Conservation (phyloP, 2,888 invertebrate species). For the Orthosia incerta region DNA sequence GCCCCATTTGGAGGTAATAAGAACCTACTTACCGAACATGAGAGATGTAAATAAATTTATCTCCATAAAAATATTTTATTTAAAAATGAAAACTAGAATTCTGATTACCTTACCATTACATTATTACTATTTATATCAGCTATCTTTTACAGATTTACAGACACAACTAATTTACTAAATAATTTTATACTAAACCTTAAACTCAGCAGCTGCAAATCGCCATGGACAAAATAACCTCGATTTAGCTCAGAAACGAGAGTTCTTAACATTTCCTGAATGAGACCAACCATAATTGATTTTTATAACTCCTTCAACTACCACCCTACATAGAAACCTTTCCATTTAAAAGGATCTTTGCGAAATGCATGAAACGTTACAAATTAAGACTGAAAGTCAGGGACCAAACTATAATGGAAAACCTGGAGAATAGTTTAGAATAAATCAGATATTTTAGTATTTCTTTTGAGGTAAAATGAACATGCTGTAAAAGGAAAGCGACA, state of each 20-base stretch:
- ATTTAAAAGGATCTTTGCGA: constrained; percentile 16
- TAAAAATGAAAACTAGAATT: too few species aligned
- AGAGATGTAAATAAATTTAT: too few species aligned
- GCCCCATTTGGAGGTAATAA: too few species aligned
- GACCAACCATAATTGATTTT: constrained; percentile 48
- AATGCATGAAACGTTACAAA: constrained; percentile 27
- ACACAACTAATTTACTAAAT: not conserved
- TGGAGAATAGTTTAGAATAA: constrained; percentile 22
- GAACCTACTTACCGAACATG: too few species aligned
- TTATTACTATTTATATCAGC: too few species aligned
- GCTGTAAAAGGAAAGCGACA: not conserved
- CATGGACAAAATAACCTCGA: constrained; percentile 16
- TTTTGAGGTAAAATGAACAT: not conserved
- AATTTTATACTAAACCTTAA: not conserved
- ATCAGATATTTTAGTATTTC: constrained; percentile 23
- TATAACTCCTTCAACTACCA: constrained; percentile 27
- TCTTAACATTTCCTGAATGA: constrained; percentile 40
- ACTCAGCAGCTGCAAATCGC: not conserved
- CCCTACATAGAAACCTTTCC: not conserved
- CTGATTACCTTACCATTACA: too few species aligned
- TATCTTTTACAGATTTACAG: not conserved
- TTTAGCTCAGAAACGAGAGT: constrained; percentile 30
- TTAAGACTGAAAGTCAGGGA: constrained; percentile 19
- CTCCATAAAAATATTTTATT: too few species aligned
- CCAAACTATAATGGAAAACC: constrained; percentile 6